Percentiles rank a stretch among this genome's conserved stretches.
Evolutionary conservation across 2,113 vertebrate species (phyloP).

Genomic region (Athene cunicularia): DNA sequence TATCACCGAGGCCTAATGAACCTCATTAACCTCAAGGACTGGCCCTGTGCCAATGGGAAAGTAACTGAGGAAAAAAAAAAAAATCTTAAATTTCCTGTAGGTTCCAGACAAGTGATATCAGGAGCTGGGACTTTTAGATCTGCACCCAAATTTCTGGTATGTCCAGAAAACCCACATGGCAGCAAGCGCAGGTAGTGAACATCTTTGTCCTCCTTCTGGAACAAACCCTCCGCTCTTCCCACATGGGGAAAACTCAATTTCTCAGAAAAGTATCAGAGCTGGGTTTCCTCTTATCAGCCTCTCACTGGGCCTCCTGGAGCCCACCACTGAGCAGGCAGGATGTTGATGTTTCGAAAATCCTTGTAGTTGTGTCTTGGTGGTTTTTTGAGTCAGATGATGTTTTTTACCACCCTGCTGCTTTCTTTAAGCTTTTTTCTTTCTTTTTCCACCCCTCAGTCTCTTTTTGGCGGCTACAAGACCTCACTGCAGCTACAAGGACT

Average conservation of each 20-base stretch:
- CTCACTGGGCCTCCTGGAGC: not conserved
- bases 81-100: not conserved
- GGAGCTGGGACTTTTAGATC: no score
- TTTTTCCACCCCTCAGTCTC: not conserved
- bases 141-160: accelerated
- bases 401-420: not conserved
- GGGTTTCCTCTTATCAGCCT: not conserved
- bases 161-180: accelerated
- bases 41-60: accelerated
- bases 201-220: not conserved
- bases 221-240: no score
- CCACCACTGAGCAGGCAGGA: accelerated
- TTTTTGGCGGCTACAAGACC: no score
- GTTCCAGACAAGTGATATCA: not conserved
- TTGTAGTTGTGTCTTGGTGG: accelerated
- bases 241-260: not conserved
- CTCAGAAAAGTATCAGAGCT: not conserved
- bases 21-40: accelerated
- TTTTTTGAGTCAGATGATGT: not conserved
- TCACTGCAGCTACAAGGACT: accelerated
- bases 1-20: not conserved
- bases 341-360: not conserved
- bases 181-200: accelerated
- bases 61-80: not conserved
- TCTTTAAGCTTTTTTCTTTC: not conserved